Percentiles rank a stretch among this genome's conserved stretches.
These are phyloP conservation scores for Tridacna crocea DNA, from an alignment of 2,888 invertebrate species.

Conservation along the genomic window DNA sequence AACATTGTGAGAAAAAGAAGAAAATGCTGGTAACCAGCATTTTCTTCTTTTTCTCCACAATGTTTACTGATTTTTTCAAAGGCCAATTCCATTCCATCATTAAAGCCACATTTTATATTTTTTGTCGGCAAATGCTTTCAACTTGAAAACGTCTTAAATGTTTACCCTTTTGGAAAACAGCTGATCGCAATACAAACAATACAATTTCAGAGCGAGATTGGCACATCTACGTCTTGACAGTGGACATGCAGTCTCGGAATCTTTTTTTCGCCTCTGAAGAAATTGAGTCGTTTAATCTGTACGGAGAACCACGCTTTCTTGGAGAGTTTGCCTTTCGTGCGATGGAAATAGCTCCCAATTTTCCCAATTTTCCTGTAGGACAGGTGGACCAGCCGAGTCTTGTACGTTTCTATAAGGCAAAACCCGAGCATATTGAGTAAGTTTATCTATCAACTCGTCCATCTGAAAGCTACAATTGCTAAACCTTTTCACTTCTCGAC, in stretches of 20 bases:
- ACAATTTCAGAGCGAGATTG: constrained; percentile 40
- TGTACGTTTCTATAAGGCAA: background rate
- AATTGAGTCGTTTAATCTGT: constrained; percentile 34
- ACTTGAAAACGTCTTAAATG: too few relatives aligned
- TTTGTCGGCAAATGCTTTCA: background rate
- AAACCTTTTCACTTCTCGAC: too few relatives aligned
- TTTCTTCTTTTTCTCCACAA: too few relatives aligned
- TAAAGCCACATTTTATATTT: too few relatives aligned
- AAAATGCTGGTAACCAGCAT: too few relatives aligned
- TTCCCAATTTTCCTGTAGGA: background rate
- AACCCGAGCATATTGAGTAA: constrained; percentile 1
- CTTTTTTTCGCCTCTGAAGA: constrained; percentile 1
- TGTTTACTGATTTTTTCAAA: too few relatives aligned
- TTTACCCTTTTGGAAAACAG: too few relatives aligned
- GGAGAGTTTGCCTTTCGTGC: background rate
- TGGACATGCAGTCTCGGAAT: background rate
- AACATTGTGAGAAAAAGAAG: too few relatives aligned
- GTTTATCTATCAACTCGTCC: background rate
- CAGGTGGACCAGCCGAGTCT: background rate
- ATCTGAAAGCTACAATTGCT: background rate
- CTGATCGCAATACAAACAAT: too few relatives aligned
- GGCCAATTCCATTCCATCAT: too few relatives aligned
- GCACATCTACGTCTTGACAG: constrained; percentile 39
- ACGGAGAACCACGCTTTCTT: constrained; percentile 16
- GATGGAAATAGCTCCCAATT: background rate